phyloP scores from a whole-genome alignment of 2,888 invertebrate genomes.

The Iselma pallidipennis region DNA sequence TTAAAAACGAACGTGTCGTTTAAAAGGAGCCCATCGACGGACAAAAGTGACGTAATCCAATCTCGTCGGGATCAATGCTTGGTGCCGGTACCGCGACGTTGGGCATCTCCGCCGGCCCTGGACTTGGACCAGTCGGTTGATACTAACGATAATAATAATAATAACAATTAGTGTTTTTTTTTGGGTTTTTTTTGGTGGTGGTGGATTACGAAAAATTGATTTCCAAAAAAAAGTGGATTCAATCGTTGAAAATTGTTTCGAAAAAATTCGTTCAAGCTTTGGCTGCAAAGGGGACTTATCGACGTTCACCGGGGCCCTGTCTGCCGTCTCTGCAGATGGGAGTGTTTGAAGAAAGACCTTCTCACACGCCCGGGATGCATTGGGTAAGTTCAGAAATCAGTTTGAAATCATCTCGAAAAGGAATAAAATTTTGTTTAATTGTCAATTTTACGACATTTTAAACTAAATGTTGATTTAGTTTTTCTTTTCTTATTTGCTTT shows the following conservation, averaged over 20 bases:
- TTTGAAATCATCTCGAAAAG: not conserved
- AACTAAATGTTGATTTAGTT: not conserved
- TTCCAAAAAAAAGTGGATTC: not conserved
- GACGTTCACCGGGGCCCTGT: slow-evolving; percentile 33
- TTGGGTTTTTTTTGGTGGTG: too few relatives aligned
- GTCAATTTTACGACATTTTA: not conserved
- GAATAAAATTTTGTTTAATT: not conserved
- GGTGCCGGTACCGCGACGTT: not conserved
- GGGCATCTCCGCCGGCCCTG: not conserved
- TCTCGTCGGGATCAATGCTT: not conserved
- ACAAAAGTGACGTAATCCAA: not conserved
- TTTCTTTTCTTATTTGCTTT: not conserved
- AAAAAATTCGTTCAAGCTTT: not conserved
- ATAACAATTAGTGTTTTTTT: too few relatives aligned
- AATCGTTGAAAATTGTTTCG: not conserved
- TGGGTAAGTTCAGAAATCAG: slow-evolving; percentile 67
- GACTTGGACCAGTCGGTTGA: not conserved
- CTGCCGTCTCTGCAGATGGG: slow-evolving; percentile 77
- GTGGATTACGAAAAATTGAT: too few relatives aligned
- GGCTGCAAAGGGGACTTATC: not conserved
- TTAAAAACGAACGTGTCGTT: too few relatives aligned
- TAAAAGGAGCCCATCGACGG: not conserved
- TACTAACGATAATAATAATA: too few relatives aligned
- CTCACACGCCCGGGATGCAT: slow-evolving; percentile 85
- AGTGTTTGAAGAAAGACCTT: slow-evolving; percentile 83